Percentiles rank a stretch among this genome's conserved stretches.
Conservation (phyloP, 2,888 invertebrate genomes). For the Drosophila subquinaria region DNA sequence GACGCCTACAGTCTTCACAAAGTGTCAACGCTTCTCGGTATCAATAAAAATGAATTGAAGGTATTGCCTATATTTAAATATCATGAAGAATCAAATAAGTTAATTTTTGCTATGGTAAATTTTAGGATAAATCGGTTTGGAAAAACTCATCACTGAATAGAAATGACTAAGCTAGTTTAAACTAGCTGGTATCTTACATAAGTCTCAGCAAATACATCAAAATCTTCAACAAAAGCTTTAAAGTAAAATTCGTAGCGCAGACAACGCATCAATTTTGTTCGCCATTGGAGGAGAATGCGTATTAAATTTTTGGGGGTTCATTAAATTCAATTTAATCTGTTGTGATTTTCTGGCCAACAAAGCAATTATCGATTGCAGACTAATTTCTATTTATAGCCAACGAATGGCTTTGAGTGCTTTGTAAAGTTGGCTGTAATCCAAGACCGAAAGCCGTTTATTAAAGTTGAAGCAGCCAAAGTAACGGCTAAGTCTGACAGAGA, state of each 20-base stretch:
- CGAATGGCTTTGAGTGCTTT: background rate
- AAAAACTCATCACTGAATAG: too few species aligned
- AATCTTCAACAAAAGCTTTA: background rate
- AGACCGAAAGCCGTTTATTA: slow-evolving; percentile 50
- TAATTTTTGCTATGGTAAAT: too few species aligned
- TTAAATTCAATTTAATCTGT: slow-evolving; percentile 24
- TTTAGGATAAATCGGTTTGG: too few species aligned
- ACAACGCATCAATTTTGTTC: background rate
- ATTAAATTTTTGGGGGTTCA: slow-evolving; percentile 16
- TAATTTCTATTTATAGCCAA: slow-evolving; percentile 31
- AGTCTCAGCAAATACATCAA: background rate
- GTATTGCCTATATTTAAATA: background rate
- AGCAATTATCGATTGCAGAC: slow-evolving; percentile 51
- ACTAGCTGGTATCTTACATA: too few species aligned
- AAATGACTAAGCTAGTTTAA: too few species aligned
- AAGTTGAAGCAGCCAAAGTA: slow-evolving; percentile 26
- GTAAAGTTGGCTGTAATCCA: slow-evolving; percentile 23
- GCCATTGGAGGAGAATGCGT: background rate
- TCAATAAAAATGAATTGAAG: slow-evolving; percentile 49
- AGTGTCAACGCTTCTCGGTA: slow-evolving; percentile 28
- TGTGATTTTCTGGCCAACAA: slow-evolving; percentile 44
- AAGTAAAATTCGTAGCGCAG: background rate
- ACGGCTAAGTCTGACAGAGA: background rate
- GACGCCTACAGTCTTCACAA: slow-evolving; percentile 25
- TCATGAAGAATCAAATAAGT: background rate